Evolutionary conservation across 2,888 invertebrate genomes (phyloP).

Genomic region (Cataglyphis livida): DNA sequence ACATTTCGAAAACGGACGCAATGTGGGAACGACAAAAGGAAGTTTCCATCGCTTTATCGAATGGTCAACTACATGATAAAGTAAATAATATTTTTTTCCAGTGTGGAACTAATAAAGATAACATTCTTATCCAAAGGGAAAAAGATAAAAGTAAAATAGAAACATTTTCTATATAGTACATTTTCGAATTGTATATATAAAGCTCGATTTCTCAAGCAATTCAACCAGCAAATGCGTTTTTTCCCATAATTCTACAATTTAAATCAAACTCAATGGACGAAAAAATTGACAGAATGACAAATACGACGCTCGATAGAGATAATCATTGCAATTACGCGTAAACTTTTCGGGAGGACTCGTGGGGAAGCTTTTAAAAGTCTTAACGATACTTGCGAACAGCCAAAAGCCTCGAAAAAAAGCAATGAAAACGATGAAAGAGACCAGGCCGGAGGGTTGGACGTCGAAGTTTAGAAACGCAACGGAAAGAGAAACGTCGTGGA

Average conservation of each 20-base stretch:
- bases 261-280: constrained; percentile 6
- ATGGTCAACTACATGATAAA: background rate
- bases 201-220: background rate
- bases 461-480: constrained; percentile 70
- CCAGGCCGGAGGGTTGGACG: constrained; percentile 52
- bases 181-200: constrained; percentile 15
- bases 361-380: constrained; percentile 70
- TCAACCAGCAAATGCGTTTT: background rate
- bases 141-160: constrained; percentile 1
- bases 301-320: constrained; percentile 58
- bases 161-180: background rate
- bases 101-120: background rate
- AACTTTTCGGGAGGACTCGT: constrained; percentile 55
- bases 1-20: constrained; percentile 27
- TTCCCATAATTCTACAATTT: background rate
- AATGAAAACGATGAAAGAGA: constrained; percentile 27
- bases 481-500: constrained; percentile 58
- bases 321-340: constrained; percentile 72
- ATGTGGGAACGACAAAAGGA: constrained; percentile 28
- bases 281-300: constrained; percentile 59
- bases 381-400: constrained; percentile 64
- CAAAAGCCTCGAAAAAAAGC: constrained; percentile 14
- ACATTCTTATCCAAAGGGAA: background rate
- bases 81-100: background rate
- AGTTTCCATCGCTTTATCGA: constrained; percentile 25